Conservation (phyloP, 2,113 vertebrate genomes). For the Octodon degus region DNA sequence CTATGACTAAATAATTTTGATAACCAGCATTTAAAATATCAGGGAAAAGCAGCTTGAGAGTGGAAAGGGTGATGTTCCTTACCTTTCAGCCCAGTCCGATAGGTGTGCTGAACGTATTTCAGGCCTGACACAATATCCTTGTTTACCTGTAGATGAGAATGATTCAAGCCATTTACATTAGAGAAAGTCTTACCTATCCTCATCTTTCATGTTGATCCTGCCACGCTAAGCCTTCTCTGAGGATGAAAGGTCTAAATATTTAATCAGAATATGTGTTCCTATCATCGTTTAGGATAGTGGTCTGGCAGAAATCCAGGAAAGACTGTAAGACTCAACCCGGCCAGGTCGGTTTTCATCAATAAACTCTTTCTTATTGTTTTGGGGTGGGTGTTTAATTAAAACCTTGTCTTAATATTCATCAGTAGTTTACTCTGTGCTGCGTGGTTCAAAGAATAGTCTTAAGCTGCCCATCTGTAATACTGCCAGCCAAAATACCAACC, state of each 20-base stretch:
- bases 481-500: background rate
- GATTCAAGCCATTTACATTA: background rate
- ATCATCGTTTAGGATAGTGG: background rate
- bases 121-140: constrained; percentile 90
- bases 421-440: background rate
- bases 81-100: constrained; percentile 89
- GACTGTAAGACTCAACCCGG: background rate
- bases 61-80: constrained; percentile 31
- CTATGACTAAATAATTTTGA: background rate
- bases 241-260: background rate
- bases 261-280: background rate
- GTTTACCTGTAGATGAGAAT: constrained; percentile 86
- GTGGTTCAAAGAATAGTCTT: background rate
- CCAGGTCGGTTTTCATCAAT: background rate
- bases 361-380: background rate
- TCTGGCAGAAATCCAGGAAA: background rate
- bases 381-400: background rate
- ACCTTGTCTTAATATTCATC: background rate
- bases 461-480: background rate
- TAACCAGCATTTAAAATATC: background rate
- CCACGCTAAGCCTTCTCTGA: background rate
- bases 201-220: background rate
- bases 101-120: constrained; percentile 90
- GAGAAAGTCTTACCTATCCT: background rate
- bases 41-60: background rate